Conservation (phyloP, 2,113 vertebrate species). For the Ancistrus triradiatus region DNA sequence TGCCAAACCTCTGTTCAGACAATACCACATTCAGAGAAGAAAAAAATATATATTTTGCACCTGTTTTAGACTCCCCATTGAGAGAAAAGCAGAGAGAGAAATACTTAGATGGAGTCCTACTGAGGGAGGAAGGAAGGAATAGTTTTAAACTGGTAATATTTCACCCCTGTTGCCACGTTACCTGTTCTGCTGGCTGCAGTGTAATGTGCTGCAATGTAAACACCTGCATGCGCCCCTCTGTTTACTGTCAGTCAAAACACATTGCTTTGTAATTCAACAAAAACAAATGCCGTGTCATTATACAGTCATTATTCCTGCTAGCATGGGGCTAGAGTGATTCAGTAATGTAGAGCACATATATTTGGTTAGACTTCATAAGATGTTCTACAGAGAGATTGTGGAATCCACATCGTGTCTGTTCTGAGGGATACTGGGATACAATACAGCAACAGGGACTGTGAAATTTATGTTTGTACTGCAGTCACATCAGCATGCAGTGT, state of each 20-base stretch:
- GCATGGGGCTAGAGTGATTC: not conserved
- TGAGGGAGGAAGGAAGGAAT: conserved; percentile 1
- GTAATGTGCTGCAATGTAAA: not conserved
- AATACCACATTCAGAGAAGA: not conserved
- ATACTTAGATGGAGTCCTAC: not conserved
- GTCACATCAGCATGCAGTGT: too few species aligned
- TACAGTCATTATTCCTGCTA: not conserved
- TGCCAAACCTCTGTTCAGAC: conserved; percentile 7
- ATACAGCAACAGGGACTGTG: too few species aligned
- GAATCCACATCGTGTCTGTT: too few species aligned
- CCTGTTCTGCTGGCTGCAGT: conserved; percentile 9
- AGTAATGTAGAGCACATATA: too few species aligned
- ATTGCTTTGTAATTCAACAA: not conserved
- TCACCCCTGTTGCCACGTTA: conserved; percentile 7
- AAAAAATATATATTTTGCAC: conserved; percentile 13
- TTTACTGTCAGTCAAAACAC: not conserved
- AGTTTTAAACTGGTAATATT: not conserved
- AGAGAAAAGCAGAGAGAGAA: not conserved
- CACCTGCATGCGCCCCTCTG: not conserved
- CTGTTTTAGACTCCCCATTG: not conserved
- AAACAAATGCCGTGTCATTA: not conserved
- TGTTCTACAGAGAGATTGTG: too few species aligned
- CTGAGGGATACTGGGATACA: too few species aligned
- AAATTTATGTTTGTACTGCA: too few species aligned
- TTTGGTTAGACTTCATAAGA: too few species aligned